Base-by-base conservation (phyloP, 2,888 invertebrate species). In the Steinernema scapterisci region DNA sequence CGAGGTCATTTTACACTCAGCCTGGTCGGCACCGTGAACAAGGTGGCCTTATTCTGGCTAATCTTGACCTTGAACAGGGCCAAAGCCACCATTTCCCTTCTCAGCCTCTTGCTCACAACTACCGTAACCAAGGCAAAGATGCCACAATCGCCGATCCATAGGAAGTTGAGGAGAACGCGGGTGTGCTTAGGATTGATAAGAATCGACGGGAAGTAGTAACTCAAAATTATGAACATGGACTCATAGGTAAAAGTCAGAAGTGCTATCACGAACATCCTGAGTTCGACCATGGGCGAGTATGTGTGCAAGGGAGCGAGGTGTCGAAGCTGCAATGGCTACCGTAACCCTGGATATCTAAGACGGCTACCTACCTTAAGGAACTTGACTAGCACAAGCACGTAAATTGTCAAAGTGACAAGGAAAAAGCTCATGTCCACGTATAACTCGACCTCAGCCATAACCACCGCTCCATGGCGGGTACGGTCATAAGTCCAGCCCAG, bases 141-240 rank as follows among this genome's bases (percentile, higher is more conserved):
- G 1, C 63, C 63, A 63, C 25, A 21, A 38, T 63, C 63, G 27
- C 23, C 25, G 25, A 63, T 63, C 63, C 63, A 63, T 5, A 63
- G 3, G 3, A 19, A 13, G 21, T 54, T 54, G 1, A 54, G 13
- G 23, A 21, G 19, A 6, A 25, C 54, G 3, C 54, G 7, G 1
- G 25, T 54, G 19, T 11, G 23, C 23, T 13, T 6, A 6, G 5
- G 16, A 21, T 25, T 21, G 21, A 19, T 54, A 13, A 54, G 21
- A 21, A 54, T 19, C 23, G 23, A 2, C 54, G 54, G 54, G 6
- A 25, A 19, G 5, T 1, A 23, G 25, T 21, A 54, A 13, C 54
- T 54, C 21, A 19, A 25, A 25, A 54, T 54, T 11, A 54, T 25
- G 13, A 54, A 54, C 2, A 54, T 54, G 23, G 21, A 21, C 13